phyloP scores from a whole-genome alignment of 2,888 invertebrate genomes.

The Silvanus unidentatus region DNA sequence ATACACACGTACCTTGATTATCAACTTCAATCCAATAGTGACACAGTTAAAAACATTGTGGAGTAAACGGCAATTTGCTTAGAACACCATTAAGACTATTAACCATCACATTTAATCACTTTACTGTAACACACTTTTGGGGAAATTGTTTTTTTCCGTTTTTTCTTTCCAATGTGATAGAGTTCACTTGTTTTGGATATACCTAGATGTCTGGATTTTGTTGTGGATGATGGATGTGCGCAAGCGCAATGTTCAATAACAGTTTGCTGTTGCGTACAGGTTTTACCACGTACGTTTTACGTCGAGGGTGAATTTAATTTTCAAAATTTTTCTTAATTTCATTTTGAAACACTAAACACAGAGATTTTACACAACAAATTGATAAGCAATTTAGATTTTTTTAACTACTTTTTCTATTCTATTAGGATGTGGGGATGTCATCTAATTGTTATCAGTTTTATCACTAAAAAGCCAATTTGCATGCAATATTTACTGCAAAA shows the following conservation, averaged over 20 bases:
- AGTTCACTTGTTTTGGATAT: slow-evolving; percentile 43
- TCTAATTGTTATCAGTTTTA: no score
- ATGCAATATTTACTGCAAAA: no score
- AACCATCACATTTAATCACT: slow-evolving; percentile 25
- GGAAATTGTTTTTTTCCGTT: not conserved
- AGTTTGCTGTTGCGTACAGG: slow-evolving; percentile 24
- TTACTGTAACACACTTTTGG: slow-evolving; percentile 12
- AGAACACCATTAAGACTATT: slow-evolving; percentile 16
- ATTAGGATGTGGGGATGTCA: no score
- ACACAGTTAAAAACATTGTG: slow-evolving; percentile 19
- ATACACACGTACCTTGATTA: slow-evolving; percentile 23
- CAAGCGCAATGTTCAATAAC: slow-evolving; percentile 26
- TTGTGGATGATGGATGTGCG: slow-evolving; percentile 22
- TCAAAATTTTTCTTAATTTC: no score
- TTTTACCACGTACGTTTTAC: not conserved
- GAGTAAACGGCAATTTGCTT: slow-evolving; percentile 13
- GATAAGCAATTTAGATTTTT: no score
- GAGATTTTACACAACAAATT: no score
- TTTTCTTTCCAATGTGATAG: slow-evolving; percentile 26
- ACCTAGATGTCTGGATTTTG: slow-evolving; percentile 39
- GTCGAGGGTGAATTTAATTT: no score
- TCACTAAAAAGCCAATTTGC: no score
- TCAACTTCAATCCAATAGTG: slow-evolving; percentile 19
- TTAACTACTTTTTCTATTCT: no score
- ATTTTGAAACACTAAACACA: no score